phyloP scores from a whole-genome alignment of 2,797 vertebrate species.

The Hemitrygon akajei region DNA sequence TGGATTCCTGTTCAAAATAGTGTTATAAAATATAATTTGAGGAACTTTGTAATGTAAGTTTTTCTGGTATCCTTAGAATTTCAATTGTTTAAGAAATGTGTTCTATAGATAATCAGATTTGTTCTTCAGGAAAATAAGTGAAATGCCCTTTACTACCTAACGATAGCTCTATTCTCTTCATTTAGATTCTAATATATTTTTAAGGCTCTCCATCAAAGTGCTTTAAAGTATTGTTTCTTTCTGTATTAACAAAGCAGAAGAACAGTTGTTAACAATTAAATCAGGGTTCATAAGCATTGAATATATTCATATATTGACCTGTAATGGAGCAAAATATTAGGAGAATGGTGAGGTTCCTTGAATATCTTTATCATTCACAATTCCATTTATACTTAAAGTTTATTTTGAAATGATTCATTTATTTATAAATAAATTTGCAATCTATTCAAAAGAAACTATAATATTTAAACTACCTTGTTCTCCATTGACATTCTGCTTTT shows the following conservation, averaged over 20 bases:
- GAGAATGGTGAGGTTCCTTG: neutral
- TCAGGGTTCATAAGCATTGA: neutral
- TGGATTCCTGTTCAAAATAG: neutral
- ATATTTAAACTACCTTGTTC: neutral
- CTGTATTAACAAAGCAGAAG: neutral
- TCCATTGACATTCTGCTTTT: neutral
- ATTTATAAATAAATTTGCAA: neutral
- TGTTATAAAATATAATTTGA: neutral
- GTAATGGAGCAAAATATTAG: neutral
- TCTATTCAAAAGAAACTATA: neutral
- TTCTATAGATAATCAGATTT: neutral
- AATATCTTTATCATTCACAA: neutral
- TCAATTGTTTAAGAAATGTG: neutral
- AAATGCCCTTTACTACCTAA: neutral
- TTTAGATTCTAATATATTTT: neutral
- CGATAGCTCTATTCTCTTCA: neutral
- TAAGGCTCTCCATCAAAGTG: neutral
- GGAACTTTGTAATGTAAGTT: neutral
- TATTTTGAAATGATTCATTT: neutral
- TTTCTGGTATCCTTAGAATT: neutral
- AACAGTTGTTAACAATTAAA: constrained; percentile 4
- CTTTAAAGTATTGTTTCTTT: neutral
- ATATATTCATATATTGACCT: neutral
- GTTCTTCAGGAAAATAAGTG: neutral
- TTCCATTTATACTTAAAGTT: neutral